Evolutionary conservation across 1,140 invertebrate genomes (phyloP), one percentile per base, ranked within the genome.

Genomic region (Drosophila serrata): DNA sequence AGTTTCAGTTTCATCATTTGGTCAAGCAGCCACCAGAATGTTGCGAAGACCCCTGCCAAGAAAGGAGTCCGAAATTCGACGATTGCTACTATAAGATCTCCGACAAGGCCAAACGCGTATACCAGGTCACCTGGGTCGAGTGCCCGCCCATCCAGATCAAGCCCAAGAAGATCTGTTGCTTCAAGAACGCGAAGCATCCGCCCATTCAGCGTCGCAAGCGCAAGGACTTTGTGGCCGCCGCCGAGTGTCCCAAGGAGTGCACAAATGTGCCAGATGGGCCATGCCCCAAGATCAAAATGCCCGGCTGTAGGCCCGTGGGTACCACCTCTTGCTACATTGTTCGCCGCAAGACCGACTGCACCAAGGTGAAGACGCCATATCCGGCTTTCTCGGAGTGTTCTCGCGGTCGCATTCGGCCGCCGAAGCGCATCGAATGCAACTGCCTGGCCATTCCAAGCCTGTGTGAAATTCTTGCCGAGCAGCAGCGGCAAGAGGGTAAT

Each of bases 41-140:
- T 43, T 24, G 49, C 45, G n/a, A 35, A 0, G 43, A 63, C 0
- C 5, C 51, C 0, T 75, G 74, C 46, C 0, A 13, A 3, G 59
- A 61, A 0, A 12, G 77, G 4, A 57, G 29, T n/a, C 53, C 73
- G 0, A 60, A 57, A 0, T 90, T 58, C 12, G 85, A 90, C 31
- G 56, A 85, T 11, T 79, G 80, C 29, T 79, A 58, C 40, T 90
- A 90, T 37, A 12, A 69, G 13, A 76, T 81, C 11, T 79, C 85
- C 0, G 85, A 88, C 37, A 90, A 90, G 31, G 45, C 31, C 4
- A 85, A 85, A 11, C 81, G 85, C 11, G 60, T 79, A 6, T 90
- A 86, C 40, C 85, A 90, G 51, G 63, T 90, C 7, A 90, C 86
- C 33, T 88, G 85, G 85, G 79, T 75, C 29, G 85, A 88, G 33